Evolutionary conservation across 2,888 invertebrate genomes (phyloP).

Genomic region (Hirudinaria manillensis): DNA sequence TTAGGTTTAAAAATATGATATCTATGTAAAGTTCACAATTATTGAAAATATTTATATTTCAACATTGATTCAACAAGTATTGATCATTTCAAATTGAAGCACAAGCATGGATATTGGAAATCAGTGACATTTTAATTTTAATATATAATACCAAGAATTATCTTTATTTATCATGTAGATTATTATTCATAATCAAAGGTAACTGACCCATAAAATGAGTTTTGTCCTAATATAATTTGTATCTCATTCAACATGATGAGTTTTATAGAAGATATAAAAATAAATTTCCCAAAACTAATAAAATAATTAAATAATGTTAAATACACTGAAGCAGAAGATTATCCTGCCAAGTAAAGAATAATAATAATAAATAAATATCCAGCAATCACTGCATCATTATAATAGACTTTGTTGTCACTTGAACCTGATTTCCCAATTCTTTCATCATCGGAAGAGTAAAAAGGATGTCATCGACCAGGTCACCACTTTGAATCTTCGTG

Average conservation of each 20-base stretch:
- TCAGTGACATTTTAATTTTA: too few relatives aligned
- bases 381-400: conserved; percentile 12
- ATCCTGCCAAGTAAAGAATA: neutral
- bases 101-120: too few relatives aligned
- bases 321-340: neutral
- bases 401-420: conserved; percentile 33
- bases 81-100: too few relatives aligned
- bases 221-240: too few relatives aligned
- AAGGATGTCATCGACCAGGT: conserved; percentile 31
- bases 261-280: neutral
- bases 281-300: neutral
- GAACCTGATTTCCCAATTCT: conserved; percentile 32
- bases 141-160: too few relatives aligned
- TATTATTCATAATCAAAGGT: too few relatives aligned
- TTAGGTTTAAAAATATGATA: neutral
- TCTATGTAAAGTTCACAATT: neutral
- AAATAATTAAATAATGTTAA: neutral
- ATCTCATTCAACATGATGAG: too few relatives aligned
- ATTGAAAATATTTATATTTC: neutral
- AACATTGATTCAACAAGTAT: too few relatives aligned
- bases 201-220: too few relatives aligned
- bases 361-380: conserved; percentile 1
- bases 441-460: conserved; percentile 32
- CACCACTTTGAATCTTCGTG: conserved; percentile 24
- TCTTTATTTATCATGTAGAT: too few relatives aligned